A percentile compares a stretch with the other conserved stretches of the same genome.
phyloP scores from a whole-genome alignment of 30 jellyfish, hydroid and myxozoan species.

The Turritopsis rubra region DNA sequence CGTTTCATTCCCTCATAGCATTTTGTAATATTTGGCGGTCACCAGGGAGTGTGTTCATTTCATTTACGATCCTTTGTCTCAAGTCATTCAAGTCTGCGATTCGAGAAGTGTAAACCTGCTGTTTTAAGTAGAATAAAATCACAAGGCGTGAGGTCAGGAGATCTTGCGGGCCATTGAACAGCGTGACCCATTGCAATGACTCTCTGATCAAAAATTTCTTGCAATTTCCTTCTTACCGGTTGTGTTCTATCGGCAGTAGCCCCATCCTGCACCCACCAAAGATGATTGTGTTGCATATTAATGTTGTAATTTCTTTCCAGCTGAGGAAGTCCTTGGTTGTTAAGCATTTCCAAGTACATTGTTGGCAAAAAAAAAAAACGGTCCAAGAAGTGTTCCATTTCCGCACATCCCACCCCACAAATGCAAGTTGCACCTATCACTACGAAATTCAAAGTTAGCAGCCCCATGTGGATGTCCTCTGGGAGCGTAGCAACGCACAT shows the following conservation, averaged over 20 bases:
- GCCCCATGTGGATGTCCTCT: background rate
- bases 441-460: background rate
- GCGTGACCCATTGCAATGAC: background rate
- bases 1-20: background rate
- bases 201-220: background rate
- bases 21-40: background rate
- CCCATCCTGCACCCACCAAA: background rate
- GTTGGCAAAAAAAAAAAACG: background rate
- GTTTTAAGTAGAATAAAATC: background rate
- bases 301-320: background rate
- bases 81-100: background rate
- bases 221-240: background rate
- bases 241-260: background rate
- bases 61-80: background rate
- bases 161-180: background rate
- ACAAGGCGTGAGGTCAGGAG: background rate
- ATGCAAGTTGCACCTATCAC: background rate
- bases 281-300: background rate
- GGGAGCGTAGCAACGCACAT: background rate
- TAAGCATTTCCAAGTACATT: background rate
- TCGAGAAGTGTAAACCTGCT: background rate
- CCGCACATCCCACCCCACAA: background rate
- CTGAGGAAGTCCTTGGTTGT: background rate
- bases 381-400: background rate
- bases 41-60: background rate